Evolutionary conservation across 2,888 invertebrate species (phyloP).

Genomic region (Apodemia duryi): DNA sequence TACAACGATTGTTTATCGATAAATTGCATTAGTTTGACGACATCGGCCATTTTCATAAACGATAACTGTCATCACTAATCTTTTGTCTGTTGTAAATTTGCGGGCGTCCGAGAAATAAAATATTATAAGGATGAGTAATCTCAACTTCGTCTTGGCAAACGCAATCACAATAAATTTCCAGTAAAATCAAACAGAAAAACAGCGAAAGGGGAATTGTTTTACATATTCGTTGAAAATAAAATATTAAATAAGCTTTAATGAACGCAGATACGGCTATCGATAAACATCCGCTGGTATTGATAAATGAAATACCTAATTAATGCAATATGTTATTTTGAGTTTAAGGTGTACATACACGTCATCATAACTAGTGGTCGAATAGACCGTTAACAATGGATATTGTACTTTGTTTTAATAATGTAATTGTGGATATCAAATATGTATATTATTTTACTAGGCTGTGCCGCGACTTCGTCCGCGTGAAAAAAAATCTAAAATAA

Average conservation of each 20-base stretch:
- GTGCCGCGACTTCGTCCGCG: no score
- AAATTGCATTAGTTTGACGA: conserved; percentile 59
- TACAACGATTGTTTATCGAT: conserved; percentile 60
- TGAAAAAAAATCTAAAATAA: no score
- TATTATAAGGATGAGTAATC: conserved; percentile 42
- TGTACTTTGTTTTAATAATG: no score
- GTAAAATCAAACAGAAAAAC: conserved; percentile 38
- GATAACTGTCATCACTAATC: conserved; percentile 5
- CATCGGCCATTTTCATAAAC: conserved; percentile 18
- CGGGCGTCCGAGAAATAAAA: conserved; percentile 32
- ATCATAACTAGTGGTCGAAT: no score
- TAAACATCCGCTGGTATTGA: conserved; percentile 31
- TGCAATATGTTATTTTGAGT: background rate
- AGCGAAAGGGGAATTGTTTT: conserved; percentile 25
- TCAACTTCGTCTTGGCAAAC: conserved; percentile 39
- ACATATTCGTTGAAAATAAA: conserved; percentile 38
- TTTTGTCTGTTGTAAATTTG: conserved; percentile 16
- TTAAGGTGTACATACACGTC: conserved; percentile 21
- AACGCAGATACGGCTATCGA: conserved; percentile 25
- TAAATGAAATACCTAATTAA: background rate
- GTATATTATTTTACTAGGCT: no score
- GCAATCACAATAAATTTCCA: conserved; percentile 40
- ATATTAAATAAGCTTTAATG: conserved; percentile 2
- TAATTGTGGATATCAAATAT: no score
- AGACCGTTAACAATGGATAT: no score